Percentiles rank a stretch among this genome's conserved stretches.
phyloP scores from a whole-genome alignment of 2,888 invertebrate species.

The Fabriciana adippe region DNA sequence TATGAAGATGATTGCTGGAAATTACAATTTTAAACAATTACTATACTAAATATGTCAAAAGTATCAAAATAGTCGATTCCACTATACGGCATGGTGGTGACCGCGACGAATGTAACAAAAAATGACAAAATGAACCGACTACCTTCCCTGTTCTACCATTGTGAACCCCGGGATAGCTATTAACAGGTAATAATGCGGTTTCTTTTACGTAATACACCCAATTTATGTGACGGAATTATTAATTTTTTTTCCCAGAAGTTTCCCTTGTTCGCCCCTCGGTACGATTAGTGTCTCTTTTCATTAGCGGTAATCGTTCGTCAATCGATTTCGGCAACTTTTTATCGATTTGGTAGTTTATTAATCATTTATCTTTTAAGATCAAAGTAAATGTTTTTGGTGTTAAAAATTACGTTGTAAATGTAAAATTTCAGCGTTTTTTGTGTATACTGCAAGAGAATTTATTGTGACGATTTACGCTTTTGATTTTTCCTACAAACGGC shows the following conservation, averaged over 20 bases:
- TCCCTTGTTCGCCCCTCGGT: not conserved
- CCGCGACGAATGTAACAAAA: conserved; percentile 31
- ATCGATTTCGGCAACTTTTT: conserved; percentile 37
- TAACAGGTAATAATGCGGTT: conserved; percentile 65
- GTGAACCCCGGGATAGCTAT: conserved; percentile 52
- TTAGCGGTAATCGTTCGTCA: conserved; percentile 23
- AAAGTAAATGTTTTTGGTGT: not conserved
- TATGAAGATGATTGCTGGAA: too few species aligned
- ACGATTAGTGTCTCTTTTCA: conserved; percentile 26
- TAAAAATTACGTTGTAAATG: too few species aligned
- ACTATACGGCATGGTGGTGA: conserved; percentile 24
- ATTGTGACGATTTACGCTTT: too few species aligned
- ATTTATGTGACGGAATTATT: conserved; percentile 38
- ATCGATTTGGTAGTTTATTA: conserved; percentile 18
- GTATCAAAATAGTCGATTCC: conserved; percentile 19
- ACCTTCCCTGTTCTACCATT: conserved; percentile 45
- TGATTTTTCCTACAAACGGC: too few species aligned
- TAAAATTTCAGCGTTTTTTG: too few species aligned
- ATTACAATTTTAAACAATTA: too few species aligned
- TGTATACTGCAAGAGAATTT: too few species aligned
- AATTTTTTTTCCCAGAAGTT: conserved; percentile 23
- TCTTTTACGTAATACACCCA: conserved; percentile 43
- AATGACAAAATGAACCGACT: conserved; percentile 33
- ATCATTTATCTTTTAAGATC: conserved; percentile 13
- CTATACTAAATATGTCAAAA: not conserved